phyloP scores from a whole-genome alignment of 1,140 invertebrate species.

The Diabrotica undecimpunctata region DNA sequence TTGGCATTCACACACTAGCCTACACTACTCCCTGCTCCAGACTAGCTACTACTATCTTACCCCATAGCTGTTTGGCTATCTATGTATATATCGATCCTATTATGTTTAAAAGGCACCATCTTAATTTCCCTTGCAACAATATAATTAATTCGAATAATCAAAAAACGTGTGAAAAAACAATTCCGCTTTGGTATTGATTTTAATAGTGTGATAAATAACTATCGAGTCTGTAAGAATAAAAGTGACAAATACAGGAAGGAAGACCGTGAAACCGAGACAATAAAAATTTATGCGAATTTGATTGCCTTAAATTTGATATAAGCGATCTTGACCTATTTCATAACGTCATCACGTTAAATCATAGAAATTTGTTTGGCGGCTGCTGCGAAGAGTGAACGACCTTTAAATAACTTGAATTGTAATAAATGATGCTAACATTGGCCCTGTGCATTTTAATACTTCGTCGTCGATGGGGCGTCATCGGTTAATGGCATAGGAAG shows the following conservation, averaged over 20 bases:
- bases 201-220: too few species aligned
- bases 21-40: too few species aligned
- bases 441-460: not conserved
- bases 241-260: not conserved
- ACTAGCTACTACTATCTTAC: too few species aligned
- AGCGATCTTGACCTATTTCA: slow-evolving; percentile 29
- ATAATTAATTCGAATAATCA: too few species aligned
- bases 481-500: slow-evolving; percentile 15
- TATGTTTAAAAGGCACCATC: too few species aligned
- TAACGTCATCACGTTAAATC: not conserved
- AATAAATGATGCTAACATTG: slow-evolving; percentile 23
- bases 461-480: not conserved
- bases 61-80: too few species aligned
- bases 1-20: too few species aligned
- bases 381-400: slow-evolving; percentile 22
- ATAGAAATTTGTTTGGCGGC: not conserved
- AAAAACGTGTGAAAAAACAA: too few species aligned
- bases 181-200: too few species aligned
- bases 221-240: not conserved
- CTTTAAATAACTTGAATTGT: slow-evolving; percentile 18
- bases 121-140: too few species aligned
- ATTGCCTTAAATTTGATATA: slow-evolving; percentile 1
- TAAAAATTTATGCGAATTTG: slow-evolving; percentile 13
- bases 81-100: too few species aligned
- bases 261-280: not conserved